phyloP scores from a whole-genome alignment of 2,888 invertebrate species.

The Agrochola litura region DNA sequence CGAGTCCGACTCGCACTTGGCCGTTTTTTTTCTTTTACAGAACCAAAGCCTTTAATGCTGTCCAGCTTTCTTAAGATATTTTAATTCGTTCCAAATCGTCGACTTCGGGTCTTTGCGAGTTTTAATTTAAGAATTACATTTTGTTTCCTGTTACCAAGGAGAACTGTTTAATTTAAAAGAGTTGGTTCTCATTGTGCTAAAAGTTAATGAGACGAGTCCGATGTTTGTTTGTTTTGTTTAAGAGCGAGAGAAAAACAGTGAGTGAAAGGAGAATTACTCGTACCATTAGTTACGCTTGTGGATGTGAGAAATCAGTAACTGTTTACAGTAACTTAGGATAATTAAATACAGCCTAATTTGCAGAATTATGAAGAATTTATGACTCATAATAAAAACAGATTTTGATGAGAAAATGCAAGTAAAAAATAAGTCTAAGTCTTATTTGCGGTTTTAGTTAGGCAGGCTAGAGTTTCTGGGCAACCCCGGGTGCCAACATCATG shows the following conservation, averaged over 20 bases:
- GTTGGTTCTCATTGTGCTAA: constrained; percentile 52
- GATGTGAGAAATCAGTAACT: neutral
- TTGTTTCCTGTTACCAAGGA: constrained; percentile 48
- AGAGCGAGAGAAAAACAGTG: constrained; percentile 12
- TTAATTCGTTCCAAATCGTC: constrained; percentile 64
- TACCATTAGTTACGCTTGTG: constrained; percentile 35
- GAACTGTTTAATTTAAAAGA: constrained; percentile 61
- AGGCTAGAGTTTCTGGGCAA: no score
- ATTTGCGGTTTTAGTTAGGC: neutral
- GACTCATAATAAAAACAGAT: neutral
- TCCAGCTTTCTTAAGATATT: constrained; percentile 53
- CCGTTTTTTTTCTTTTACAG: constrained; percentile 10
- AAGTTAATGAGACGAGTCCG: constrained; percentile 56
- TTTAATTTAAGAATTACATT: constrained; percentile 68
- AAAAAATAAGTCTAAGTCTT: neutral
- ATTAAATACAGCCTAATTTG: constrained; percentile 10
- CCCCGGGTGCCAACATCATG: no score
- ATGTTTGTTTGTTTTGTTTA: constrained; percentile 53
- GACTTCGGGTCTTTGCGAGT: constrained; percentile 50
- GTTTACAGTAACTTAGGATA: neutral
- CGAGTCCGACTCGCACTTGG: no score
- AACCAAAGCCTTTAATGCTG: constrained; percentile 45
- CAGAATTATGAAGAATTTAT: neutral
- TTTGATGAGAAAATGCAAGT: neutral
- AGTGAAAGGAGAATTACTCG: constrained; percentile 22